These are phyloP conservation scores for Camponotus pennsylvanicus DNA, from an alignment of 1,140 invertebrate species.

Conservation along the genomic window DNA sequence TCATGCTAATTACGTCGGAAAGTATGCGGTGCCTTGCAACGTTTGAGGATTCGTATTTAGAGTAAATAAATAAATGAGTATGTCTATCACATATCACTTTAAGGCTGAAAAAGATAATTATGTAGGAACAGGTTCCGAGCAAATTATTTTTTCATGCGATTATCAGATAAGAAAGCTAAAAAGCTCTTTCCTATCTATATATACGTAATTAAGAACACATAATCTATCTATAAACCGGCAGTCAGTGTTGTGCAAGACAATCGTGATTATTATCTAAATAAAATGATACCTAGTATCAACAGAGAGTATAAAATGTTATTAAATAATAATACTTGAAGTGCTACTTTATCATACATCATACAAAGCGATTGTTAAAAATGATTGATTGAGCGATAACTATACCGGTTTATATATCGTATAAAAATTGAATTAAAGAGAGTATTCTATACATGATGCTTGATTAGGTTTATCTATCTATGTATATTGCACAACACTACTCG, in stretches of 20 bases:
- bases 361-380: background rate
- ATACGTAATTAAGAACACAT: conserved; percentile 15
- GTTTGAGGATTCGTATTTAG: conserved; percentile 34
- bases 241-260: conserved; percentile 60
- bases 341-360: conserved; percentile 31
- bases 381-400: conserved; percentile 19
- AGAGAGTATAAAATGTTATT: conserved; percentile 25
- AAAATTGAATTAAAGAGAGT: conserved; percentile 16
- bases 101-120: conserved; percentile 69
- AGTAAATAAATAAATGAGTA: conserved; percentile 34
- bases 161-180: conserved; percentile 4
- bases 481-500: conserved; percentile 48
- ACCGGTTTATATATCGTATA: background rate
- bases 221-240: conserved; percentile 20
- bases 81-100: conserved; percentile 73
- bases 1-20: conserved; percentile 21
- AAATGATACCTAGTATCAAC: conserved; percentile 21
- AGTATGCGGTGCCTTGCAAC: conserved; percentile 61
- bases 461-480: conserved; percentile 18
- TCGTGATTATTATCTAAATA: conserved; percentile 45
- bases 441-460: background rate
- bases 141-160: conserved; percentile 65
- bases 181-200: conserved; percentile 27
- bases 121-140: conserved; percentile 4
- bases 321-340: background rate